phyloP scores from a whole-genome alignment of 2,113 vertebrate genomes.

The Etheostoma cragini region DNA sequence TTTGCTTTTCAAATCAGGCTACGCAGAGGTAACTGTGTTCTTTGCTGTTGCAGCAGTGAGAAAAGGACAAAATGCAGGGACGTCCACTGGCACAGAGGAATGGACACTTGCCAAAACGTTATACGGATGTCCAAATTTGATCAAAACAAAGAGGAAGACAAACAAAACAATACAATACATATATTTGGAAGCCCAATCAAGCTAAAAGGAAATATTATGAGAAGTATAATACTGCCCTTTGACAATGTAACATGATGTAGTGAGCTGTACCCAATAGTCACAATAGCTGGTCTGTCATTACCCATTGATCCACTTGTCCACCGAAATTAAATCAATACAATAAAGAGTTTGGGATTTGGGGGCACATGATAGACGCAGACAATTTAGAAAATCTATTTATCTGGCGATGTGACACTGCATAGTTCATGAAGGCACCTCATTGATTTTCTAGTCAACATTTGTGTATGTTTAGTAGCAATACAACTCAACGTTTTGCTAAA shows the following conservation, averaged over 20 bases:
- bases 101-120: constrained; percentile 37
- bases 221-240: not conserved
- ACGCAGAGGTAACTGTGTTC: not conserved
- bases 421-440: constrained; percentile 19
- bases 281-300: constrained; percentile 16
- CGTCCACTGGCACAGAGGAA: constrained; percentile 12
- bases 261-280: constrained; percentile 6
- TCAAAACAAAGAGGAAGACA: not conserved
- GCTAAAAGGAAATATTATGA: not conserved
- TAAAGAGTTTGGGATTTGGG: constrained; percentile 43
- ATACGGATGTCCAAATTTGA: not conserved
- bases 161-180: not conserved
- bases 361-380: not conserved
- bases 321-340: constrained; percentile 51
- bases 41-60: constrained; percentile 3
- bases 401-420: not conserved
- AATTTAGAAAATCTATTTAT: not conserved
- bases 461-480: not conserved
- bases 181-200: not conserved
- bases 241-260: not conserved
- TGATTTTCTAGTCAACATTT: constrained; percentile 16
- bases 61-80: constrained; percentile 20
- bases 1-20: not conserved
- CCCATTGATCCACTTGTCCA: constrained; percentile 39
- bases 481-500: not conserved